Evolutionary conservation across 2,888 invertebrate genomes (phyloP), one percentile per base, ranked within the genome.

Genomic region (Microdon myrmicae): DNA sequence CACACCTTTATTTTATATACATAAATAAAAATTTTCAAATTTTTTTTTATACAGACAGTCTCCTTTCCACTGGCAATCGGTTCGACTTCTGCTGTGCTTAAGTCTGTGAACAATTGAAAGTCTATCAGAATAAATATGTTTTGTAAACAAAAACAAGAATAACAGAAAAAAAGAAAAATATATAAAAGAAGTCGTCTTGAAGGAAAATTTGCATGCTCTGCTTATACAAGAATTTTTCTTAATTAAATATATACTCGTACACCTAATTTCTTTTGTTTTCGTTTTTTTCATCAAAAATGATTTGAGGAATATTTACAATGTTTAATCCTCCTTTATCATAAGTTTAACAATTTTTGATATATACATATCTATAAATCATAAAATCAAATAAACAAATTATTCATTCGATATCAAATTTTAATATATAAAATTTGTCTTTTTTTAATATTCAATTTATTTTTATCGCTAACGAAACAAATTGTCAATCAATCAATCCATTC

Each of bases 81-180:
- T 58, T 64, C 43, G 45, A 45, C 58, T 58, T 87, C 87, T 87
- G 87, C 88, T 88, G 88, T 88, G 88, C 88, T 89, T 89, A 82
- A 83, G 87, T 84, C 87, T 87, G 87, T 87, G 87, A 87, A 86
- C 88, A 22, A 51, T 53, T 38, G 44, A 37, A 44, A 51, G 51
- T 28, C 23, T 51, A 41, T 51, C 55, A 38, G 44, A 45, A 45
- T 47, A 22, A 6, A 28, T n/a, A 56, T 56, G 56, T 61, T 61
- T 56, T 56, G 56, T 56, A 43, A 32, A 56, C 39, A 28, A 38
- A 55, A 47, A 28, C 25, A 47, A 12, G 26, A 31, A 12, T 12
- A 39, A 53, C 8, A 48, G 25, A 37, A 48, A 31, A 44, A 28
- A 12, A 28, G 35, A 35, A 20, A n/a, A 28, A 25, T 34, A n/a